Percentiles rank a stretch among this genome's conserved stretches.
phyloP scores from a whole-genome alignment of 64 coral and sea anemone species.

The Montipora foliosa region DNA sequence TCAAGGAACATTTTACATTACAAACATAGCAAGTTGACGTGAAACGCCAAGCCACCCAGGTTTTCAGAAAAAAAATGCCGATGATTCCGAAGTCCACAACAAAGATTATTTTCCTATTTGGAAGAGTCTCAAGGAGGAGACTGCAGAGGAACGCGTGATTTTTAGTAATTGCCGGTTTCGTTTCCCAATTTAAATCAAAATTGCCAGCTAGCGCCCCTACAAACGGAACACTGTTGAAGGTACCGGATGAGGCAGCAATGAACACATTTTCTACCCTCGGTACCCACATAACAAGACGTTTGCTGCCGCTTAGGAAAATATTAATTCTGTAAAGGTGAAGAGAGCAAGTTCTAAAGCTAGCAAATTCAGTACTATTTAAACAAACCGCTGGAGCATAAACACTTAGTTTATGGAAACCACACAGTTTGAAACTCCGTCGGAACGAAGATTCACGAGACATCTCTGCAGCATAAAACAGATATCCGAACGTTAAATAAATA shows the following conservation, averaged over 20 bases:
- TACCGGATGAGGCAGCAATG: background rate
- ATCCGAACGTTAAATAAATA: background rate
- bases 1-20: too few species aligned
- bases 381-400: constrained; percentile 4
- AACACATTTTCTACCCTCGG: background rate
- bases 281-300: background rate
- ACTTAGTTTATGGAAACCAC: background rate
- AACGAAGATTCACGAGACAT: background rate
- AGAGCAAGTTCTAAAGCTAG: constrained; percentile 40
- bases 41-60: background rate
- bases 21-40: too few species aligned
- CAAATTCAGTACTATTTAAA: background rate
- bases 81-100: background rate
- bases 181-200: background rate
- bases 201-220: background rate
- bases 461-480: background rate
- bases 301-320: too few species aligned
- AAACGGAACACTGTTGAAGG: background rate
- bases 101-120: background rate
- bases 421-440: constrained; percentile 2
- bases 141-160: background rate
- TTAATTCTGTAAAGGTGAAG: background rate
- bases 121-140: constrained; percentile 1
- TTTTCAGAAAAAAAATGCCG: background rate
- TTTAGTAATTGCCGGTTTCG: constrained; percentile 25